Conservation (phyloP, 2,113 vertebrate species). For the Oophaga pumilio region DNA sequence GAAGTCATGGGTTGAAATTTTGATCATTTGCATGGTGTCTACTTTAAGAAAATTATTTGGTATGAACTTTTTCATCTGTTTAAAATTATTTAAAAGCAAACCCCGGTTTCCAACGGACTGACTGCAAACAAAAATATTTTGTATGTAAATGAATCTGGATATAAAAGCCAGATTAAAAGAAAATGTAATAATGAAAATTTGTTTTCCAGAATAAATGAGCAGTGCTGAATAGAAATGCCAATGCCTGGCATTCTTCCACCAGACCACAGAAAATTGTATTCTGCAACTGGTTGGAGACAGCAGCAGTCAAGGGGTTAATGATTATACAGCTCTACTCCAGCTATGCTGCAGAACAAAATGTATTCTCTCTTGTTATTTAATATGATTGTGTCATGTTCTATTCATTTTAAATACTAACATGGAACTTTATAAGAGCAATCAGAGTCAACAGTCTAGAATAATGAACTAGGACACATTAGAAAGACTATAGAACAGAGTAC, state of each 20-base stretch:
- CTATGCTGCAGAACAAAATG: conserved; percentile 28
- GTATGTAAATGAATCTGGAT: conserved; percentile 2
- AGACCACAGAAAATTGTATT: no score
- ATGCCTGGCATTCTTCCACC: background rate
- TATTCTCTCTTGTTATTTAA: conserved; percentile 35
- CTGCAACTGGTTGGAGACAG: background rate
- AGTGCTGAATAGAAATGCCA: background rate
- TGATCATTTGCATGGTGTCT: no score
- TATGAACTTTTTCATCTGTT: background rate
- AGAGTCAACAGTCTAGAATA: conserved; percentile 37
- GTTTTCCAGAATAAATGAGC: background rate
- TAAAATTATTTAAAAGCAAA: background rate
- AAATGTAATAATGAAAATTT: conserved; percentile 17
- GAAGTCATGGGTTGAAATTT: no score
- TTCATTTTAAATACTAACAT: conserved; percentile 51
- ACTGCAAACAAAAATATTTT: background rate
- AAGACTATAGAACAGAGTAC: background rate
- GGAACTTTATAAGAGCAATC: conserved; percentile 53
- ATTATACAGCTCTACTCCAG: background rate
- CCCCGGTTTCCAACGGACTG: background rate
- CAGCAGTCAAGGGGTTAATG: conserved; percentile 6
- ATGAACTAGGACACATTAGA: conserved; percentile 41
- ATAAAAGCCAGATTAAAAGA: conserved; percentile 16
- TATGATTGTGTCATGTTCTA: conserved; percentile 55
- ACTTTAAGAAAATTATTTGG: no score